phyloP scores from a whole-genome alignment of 2,797 vertebrate genomes.

The Spinibarbus caldwelli region DNA sequence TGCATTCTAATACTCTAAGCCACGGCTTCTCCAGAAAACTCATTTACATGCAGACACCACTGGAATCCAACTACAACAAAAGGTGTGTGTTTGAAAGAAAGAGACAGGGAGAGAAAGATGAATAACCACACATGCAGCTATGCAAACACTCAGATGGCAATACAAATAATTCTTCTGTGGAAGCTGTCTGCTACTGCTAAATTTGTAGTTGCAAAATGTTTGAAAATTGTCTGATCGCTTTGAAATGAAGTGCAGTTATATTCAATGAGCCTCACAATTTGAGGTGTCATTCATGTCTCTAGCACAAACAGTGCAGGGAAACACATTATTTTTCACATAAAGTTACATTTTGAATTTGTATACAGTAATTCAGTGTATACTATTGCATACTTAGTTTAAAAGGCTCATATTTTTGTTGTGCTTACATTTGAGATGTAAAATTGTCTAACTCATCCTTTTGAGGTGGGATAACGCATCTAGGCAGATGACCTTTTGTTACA shows the following conservation, averaged over 20 bases:
- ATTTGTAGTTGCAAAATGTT: not conserved
- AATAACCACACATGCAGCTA: not conserved
- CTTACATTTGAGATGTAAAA: not conserved
- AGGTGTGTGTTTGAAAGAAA: conserved; percentile 14
- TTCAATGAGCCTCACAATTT: not conserved
- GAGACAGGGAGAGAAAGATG: conserved; percentile 1
- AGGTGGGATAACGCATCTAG: not conserved
- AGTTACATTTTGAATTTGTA: not conserved
- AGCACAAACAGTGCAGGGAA: not conserved
- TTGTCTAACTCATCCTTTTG: not conserved
- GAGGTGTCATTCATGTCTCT: not conserved
- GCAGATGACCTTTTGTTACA: not conserved
- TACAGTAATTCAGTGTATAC: not conserved
- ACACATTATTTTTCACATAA: no score
- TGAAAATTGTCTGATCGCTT: not conserved
- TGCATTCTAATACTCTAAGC: conserved; percentile 22
- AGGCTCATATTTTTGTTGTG: not conserved
- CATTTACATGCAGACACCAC: conserved; percentile 30
- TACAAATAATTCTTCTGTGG: not conserved
- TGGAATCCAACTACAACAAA: conserved; percentile 9
- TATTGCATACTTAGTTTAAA: not conserved
- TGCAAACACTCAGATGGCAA: not conserved
- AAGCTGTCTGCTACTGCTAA: not conserved
- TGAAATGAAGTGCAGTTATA: not conserved
- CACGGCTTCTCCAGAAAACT: conserved; percentile 1